These are phyloP conservation scores for Lerista edwardsae DNA, from an alignment of 2,797 vertebrate genomes.

Conservation along the genomic window DNA sequence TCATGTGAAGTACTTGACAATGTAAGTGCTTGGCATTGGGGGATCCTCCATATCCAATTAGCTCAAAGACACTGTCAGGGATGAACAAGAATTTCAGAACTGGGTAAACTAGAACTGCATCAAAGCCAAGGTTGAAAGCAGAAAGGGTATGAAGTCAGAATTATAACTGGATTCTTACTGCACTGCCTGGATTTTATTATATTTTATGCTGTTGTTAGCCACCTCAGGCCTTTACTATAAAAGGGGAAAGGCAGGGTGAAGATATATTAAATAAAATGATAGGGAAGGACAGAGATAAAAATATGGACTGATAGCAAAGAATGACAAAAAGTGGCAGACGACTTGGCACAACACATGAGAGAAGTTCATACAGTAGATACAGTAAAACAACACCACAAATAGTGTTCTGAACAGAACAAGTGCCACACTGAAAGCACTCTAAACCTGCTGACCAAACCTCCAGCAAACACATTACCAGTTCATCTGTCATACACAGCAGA, in stretches of 20 bases:
- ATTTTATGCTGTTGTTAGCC: too few species aligned
- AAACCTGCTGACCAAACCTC: slow-evolving; percentile 48
- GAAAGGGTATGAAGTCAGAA: not conserved
- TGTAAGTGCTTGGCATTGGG: not conserved
- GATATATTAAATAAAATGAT: too few species aligned
- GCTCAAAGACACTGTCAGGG: not conserved
- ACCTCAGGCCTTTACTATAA: too few species aligned
- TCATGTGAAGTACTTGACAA: too few species aligned
- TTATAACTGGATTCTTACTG: not conserved
- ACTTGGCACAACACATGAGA: not conserved
- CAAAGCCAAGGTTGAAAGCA: not conserved
- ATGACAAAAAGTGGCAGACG: not conserved
- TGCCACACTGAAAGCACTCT: slow-evolving; percentile 28
- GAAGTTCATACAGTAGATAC: too few species aligned
- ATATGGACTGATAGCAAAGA: too few species aligned
- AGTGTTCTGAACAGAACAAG: slow-evolving; percentile 47
- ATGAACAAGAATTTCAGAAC: not conserved
- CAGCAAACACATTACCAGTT: slow-evolving; percentile 60
- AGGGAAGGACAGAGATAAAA: too few species aligned
- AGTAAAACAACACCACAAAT: slow-evolving; percentile 18
- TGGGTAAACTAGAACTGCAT: not conserved
- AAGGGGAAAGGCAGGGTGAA: too few species aligned
- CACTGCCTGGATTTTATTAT: too few species aligned
- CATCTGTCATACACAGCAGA: slow-evolving; percentile 43
- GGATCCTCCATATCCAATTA: not conserved